Percentiles rank a stretch among this genome's conserved stretches.
Conservation (phyloP, 2,113 vertebrate genomes). For the Myrmecobius fasciatus region DNA sequence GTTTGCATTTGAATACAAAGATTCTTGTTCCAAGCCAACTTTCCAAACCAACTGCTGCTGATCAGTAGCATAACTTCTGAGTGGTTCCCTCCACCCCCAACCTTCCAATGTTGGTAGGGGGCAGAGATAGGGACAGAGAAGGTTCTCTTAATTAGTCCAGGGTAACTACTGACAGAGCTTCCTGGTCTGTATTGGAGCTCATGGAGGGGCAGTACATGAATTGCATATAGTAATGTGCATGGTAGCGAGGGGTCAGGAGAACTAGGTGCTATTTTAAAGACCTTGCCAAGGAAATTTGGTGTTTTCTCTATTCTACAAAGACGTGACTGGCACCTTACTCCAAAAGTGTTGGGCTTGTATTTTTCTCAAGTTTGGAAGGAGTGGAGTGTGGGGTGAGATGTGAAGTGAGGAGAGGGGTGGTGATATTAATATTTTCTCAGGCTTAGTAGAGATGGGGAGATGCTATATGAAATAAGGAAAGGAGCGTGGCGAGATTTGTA, state of each 20-base stretch:
- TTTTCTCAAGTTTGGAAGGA: too few relatives aligned
- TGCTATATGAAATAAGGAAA: too few relatives aligned
- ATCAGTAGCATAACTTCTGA: slow-evolving; percentile 76
- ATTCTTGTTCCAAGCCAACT: slow-evolving; percentile 76
- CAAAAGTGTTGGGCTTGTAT: too few relatives aligned
- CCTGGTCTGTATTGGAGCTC: neutral
- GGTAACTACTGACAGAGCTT: neutral
- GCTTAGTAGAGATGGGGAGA: too few relatives aligned
- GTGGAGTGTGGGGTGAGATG: too few relatives aligned
- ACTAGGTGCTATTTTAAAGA: too few relatives aligned
- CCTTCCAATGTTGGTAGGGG: neutral
- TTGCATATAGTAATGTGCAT: neutral
- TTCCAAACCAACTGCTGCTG: slow-evolving; percentile 76
- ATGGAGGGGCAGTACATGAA: neutral
- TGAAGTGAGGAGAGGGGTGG: too few relatives aligned
- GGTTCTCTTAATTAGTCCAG: neutral
- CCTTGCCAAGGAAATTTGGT: too few relatives aligned
- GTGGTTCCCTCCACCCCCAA: slow-evolving; percentile 58
- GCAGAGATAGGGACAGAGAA: slow-evolving; percentile 6
- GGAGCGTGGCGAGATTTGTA: too few relatives aligned
- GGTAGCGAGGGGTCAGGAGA: neutral
- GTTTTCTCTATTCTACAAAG: too few relatives aligned
- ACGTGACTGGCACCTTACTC: too few relatives aligned
- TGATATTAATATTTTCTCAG: too few relatives aligned
- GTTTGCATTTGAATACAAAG: slow-evolving; percentile 77